Conservation (phyloP, 2,888 invertebrate species). For the Itoplectis maculator region DNA sequence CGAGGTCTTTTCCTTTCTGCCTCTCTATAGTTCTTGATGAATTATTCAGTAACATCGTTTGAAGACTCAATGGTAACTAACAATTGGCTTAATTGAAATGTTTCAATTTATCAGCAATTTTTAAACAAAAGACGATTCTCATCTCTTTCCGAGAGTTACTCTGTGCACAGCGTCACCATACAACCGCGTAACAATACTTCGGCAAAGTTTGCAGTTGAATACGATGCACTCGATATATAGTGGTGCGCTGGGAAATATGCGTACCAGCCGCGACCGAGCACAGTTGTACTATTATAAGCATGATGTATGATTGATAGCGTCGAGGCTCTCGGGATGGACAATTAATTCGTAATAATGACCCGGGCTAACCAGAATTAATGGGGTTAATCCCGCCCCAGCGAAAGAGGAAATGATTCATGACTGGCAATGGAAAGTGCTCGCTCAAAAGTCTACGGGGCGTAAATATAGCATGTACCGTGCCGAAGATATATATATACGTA, state of each 20-base stretch:
- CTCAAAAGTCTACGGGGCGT: slow-evolving; percentile 33
- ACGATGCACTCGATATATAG: background rate
- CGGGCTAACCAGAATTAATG: slow-evolving; percentile 75
- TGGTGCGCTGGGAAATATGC: background rate
- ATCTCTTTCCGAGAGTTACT: background rate
- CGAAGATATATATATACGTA: background rate
- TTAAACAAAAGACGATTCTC: background rate
- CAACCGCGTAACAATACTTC: background rate
- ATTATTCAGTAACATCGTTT: background rate
- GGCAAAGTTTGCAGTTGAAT: background rate
- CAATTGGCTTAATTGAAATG: background rate
- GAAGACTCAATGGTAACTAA: background rate
- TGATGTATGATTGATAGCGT: slow-evolving; percentile 76
- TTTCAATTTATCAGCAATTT: background rate
- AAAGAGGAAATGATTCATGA: slow-evolving; percentile 70
- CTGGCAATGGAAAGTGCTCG: slow-evolving; percentile 41
- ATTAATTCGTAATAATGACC: slow-evolving; percentile 78
- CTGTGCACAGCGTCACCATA: background rate
- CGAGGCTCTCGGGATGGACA: slow-evolving; percentile 65
- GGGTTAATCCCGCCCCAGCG: slow-evolving; percentile 57
- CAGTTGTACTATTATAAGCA: slow-evolving; percentile 58
- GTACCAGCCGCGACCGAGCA: slow-evolving; percentile 6
- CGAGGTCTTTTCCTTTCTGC: too few relatives aligned
- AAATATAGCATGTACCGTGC: slow-evolving; percentile 24
- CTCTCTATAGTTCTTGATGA: background rate